These are phyloP conservation scores for Synergus japonicus DNA, from an alignment of 2,888 invertebrate species.

Conservation along the genomic window DNA sequence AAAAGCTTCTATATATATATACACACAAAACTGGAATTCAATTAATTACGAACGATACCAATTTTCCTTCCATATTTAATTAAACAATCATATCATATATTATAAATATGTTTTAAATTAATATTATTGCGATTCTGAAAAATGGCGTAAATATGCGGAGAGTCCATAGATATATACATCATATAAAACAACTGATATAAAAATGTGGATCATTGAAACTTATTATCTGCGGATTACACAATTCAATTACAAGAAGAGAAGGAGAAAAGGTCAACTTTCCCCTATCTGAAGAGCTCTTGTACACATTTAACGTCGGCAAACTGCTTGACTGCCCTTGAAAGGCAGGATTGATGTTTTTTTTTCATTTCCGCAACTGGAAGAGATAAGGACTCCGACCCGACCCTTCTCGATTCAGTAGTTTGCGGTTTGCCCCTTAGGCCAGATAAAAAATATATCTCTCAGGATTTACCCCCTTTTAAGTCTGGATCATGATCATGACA, in stretches of 20 bases:
- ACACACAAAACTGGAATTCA: no score
- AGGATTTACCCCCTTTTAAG: neutral
- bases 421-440: slow-evolving; percentile 19
- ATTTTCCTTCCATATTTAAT: neutral
- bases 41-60: neutral
- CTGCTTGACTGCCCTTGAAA: slow-evolving; percentile 34
- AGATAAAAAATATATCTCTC: slow-evolving; percentile 7
- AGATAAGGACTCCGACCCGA: slow-evolving; percentile 17
- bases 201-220: slow-evolving; percentile 24
- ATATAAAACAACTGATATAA: neutral
- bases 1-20: no score
- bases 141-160: no score
- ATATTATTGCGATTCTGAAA: neutral
- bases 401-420: slow-evolving; percentile 19
- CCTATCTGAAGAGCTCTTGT: slow-evolving; percentile 27
- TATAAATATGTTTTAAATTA: neutral
- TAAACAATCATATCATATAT: neutral
- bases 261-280: slow-evolving; percentile 28
- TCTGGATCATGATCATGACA: neutral
- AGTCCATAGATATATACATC: no score
- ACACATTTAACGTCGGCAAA: slow-evolving; percentile 28
- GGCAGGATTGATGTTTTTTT: slow-evolving; percentile 32
- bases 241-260: slow-evolving; percentile 22
- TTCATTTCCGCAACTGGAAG: slow-evolving; percentile 24
- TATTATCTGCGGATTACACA: slow-evolving; percentile 26